Percentiles rank a stretch among this genome's conserved stretches.
These are phyloP conservation scores for Crematogaster levior DNA, from an alignment of 2,888 invertebrate species.

Conservation along the genomic window DNA sequence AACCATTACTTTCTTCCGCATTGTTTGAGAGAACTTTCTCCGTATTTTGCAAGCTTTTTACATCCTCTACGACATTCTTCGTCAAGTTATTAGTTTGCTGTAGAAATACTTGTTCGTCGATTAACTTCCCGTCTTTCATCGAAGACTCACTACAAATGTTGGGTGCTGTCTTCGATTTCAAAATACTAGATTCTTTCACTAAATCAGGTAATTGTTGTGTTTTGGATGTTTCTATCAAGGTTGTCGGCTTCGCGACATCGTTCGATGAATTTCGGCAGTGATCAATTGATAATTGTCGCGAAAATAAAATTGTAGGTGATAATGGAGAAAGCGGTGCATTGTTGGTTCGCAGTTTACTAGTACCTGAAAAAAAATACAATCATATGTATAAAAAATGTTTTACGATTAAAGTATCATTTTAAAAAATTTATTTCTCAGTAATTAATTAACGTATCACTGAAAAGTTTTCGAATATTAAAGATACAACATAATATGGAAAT, in stretches of 20 bases:
- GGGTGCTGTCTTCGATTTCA: conserved; percentile 82
- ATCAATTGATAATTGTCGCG: conserved; percentile 48
- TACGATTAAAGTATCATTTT: background rate
- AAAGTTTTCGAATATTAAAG: background rate
- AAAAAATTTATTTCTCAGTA: background rate
- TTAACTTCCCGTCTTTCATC: conserved; percentile 57
- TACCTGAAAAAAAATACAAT: conserved; percentile 87
- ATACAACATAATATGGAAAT: conserved; percentile 12
- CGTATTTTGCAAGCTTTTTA: conserved; percentile 37
- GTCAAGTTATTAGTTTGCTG: conserved; percentile 47
- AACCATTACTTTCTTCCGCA: conserved; percentile 58
- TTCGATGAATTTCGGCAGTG: conserved; percentile 53
- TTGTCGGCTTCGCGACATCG: conserved; percentile 55
- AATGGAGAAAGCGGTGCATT: conserved; percentile 80
- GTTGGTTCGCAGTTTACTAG: conserved; percentile 81
- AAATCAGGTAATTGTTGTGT: conserved; percentile 81
- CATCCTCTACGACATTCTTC: conserved; percentile 47
- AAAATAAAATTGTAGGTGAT: conserved; percentile 77
- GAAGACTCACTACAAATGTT: conserved; percentile 75
- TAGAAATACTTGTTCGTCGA: conserved; percentile 59
- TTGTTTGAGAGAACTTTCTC: conserved; percentile 21
- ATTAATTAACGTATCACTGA: background rate
- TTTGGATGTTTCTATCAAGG: conserved; percentile 68
- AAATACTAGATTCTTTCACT: conserved; percentile 82
- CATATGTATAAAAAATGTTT: background rate